These are phyloP conservation scores for Scrobipalpa atriplicella DNA, from an alignment of 2,888 invertebrate genomes.

Conservation along the genomic window DNA sequence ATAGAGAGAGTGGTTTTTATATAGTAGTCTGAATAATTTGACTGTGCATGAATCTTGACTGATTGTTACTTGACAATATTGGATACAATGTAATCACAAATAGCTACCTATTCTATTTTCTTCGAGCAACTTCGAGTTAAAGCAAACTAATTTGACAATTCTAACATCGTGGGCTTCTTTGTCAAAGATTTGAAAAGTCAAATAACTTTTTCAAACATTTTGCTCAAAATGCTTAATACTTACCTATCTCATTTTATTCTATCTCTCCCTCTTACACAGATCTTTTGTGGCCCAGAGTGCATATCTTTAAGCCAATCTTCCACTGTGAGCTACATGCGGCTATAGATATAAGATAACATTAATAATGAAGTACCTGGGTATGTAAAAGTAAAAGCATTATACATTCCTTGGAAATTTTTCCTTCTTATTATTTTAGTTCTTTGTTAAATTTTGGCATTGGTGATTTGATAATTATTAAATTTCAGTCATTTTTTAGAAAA, in stretches of 20 bases:
- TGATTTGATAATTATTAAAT: slow-evolving; percentile 1
- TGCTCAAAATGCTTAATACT: neutral
- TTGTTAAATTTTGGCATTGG: slow-evolving; percentile 15
- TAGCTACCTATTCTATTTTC: no score
- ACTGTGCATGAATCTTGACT: no score
- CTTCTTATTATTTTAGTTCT: slow-evolving; percentile 25
- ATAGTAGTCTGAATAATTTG: no score
- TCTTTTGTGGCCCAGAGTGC: slow-evolving; percentile 21
- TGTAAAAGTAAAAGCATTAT: slow-evolving; percentile 21
- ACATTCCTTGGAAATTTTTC: slow-evolving; percentile 21
- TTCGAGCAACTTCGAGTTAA: no score
- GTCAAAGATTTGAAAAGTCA: no score
- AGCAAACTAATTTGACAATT: no score
- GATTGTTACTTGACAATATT: no score
- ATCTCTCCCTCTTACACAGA: slow-evolving; percentile 18
- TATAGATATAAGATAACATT: slow-evolving; percentile 32
- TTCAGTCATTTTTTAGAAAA: neutral
- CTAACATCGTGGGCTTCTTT: no score
- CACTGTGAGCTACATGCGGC: slow-evolving; percentile 49
- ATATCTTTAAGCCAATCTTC: slow-evolving; percentile 36
- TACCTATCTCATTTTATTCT: neutral
- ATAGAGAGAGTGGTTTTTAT: slow-evolving; percentile 17
- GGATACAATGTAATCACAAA: no score
- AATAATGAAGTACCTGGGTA: slow-evolving; percentile 39
- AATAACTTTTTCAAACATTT: neutral